Base-by-base conservation (phyloP, 1,140 invertebrate genomes). In the Ridgeia piscesae region DNA sequence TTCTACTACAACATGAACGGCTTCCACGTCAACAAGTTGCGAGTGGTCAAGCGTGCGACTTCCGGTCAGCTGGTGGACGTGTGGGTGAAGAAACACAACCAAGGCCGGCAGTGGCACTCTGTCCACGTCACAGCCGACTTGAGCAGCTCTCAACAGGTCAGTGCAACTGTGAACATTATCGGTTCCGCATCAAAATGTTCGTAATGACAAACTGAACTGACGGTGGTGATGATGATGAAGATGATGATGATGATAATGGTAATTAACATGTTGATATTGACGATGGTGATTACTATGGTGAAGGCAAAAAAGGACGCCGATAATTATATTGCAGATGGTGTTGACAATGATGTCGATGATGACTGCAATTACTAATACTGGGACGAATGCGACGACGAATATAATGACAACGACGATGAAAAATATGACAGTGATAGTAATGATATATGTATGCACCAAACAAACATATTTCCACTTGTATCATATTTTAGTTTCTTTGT, bases 61-160 rank as follows among this genome's bases (percentile, higher is more conserved):
- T 91, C 91, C 50, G 91, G 91, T 91, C 33, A 27, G 48, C 33
- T 35, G 34, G 42, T 48, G 35, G 50, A 34, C 31, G 17, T 91
- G 35, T 91, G 91, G 91, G 27, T 34, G 35, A 35, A 50, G 48
- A 34, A 35, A 8, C 34, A n/a, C 33, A 27, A 91, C 50, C 34
- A 91, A 33, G 91, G 91, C 92, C 1, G 94, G 92, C 89, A 93
- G 50, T 93, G 92, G 92, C 27, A 95, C 94, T 93, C 93, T 94
- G 94, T 94, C 94, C 35, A 93, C 91, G 88, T 77, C 33, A 33
- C 33, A 27, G 88, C 89, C 9, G n/a, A 91, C 34, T 34, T 91
- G 34, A 2, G 27, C 34, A 50, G 42, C 34, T 33, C 34, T 48
- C 35, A 90, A 14, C 34, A 6, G 89, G 89, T 90, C 34, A 90